A percentile compares a stretch with the other conserved stretches of the same genome.
phyloP scores from a whole-genome alignment of 2,888 invertebrate species.

The Leptopilina drosophilae region DNA sequence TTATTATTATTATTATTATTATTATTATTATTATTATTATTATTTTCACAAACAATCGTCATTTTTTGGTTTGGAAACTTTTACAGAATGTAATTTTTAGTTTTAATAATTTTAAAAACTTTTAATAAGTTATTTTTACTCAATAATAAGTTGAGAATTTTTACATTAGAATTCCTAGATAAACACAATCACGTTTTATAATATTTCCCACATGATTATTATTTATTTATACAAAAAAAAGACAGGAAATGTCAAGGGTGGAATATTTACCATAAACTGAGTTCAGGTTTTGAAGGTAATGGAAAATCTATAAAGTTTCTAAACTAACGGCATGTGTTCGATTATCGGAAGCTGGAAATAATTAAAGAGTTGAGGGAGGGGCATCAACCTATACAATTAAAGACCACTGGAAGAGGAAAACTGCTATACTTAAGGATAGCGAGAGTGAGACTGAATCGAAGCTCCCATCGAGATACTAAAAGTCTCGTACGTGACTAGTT shows the following conservation, averaged over 20 bases:
- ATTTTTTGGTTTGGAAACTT: too few species aligned
- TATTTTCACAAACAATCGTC: too few species aligned
- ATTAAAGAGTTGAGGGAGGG: neutral
- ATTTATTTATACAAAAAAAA: neutral
- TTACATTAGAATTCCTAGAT: too few species aligned
- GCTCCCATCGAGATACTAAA: slow-evolving; percentile 25
- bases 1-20: too few species aligned
- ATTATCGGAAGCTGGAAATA: slow-evolving; percentile 26
- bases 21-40: too few species aligned
- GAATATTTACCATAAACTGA: neutral
- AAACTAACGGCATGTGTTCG: neutral
- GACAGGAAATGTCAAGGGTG: neutral
- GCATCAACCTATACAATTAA: slow-evolving; percentile 4
- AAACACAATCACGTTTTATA: too few species aligned
- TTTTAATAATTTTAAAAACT: too few species aligned
- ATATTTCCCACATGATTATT: too few species aligned
- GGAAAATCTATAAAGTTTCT: neutral
- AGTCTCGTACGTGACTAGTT: too few species aligned
- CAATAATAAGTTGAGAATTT: too few species aligned
- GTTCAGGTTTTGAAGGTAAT: neutral
- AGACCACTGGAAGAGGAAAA: slow-evolving; percentile 19
- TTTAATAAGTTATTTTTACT: too few species aligned
- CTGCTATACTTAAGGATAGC: slow-evolving; percentile 6
- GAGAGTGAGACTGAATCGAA: slow-evolving; percentile 15
- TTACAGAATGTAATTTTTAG: too few species aligned